Percentiles rank a stretch among this genome's conserved stretches.
These are phyloP conservation scores for Aphidius gifuensis DNA, from an alignment of 1,140 invertebrate genomes.

Conservation along the genomic window DNA sequence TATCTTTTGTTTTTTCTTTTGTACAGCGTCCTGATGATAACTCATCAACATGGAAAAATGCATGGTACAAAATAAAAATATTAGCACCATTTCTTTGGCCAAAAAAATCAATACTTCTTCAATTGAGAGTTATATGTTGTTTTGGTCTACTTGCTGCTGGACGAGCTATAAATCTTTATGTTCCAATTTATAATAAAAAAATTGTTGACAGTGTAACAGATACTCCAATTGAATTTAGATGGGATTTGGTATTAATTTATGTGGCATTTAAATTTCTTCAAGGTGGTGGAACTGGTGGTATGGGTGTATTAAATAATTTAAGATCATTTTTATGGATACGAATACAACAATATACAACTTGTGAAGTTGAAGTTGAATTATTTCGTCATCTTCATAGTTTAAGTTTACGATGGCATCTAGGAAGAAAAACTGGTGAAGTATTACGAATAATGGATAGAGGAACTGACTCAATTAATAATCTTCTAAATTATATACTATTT, in stretches of 20 bases:
- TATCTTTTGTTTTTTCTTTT: slow-evolving; percentile 10
- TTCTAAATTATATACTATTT: slow-evolving; percentile 85
- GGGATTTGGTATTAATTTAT: slow-evolving; percentile 86
- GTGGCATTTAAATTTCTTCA: slow-evolving; percentile 88
- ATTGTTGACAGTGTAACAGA: slow-evolving; percentile 62
- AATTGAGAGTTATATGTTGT: slow-evolving; percentile 82
- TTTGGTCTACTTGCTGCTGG: slow-evolving; percentile 74
- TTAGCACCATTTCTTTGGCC: slow-evolving; percentile 95
- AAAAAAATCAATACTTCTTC: slow-evolving; percentile 71
- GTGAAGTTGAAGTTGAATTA: slow-evolving; percentile 76
- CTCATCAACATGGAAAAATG: slow-evolving; percentile 75
- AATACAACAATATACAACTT: slow-evolving; percentile 92
- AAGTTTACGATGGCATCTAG: slow-evolving; percentile 86
- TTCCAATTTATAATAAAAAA: slow-evolving; percentile 89
- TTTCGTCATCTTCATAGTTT: slow-evolving; percentile 79
- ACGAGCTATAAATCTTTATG: slow-evolving; percentile 87
- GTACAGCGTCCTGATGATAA: slow-evolving; percentile 57
- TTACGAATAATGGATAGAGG: slow-evolving; percentile 92
- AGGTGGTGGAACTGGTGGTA: slow-evolving; percentile 85
- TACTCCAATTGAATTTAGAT: slow-evolving; percentile 54
- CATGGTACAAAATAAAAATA: slow-evolving; percentile 73
- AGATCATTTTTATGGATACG: slow-evolving; percentile 90
- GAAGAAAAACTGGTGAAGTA: slow-evolving; percentile 93
- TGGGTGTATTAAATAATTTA: slow-evolving; percentile 90
- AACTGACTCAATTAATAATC: slow-evolving; percentile 89